These are phyloP conservation scores for Podocnemis expansa DNA, from an alignment of 2,113 vertebrate species.

Conservation along the genomic window DNA sequence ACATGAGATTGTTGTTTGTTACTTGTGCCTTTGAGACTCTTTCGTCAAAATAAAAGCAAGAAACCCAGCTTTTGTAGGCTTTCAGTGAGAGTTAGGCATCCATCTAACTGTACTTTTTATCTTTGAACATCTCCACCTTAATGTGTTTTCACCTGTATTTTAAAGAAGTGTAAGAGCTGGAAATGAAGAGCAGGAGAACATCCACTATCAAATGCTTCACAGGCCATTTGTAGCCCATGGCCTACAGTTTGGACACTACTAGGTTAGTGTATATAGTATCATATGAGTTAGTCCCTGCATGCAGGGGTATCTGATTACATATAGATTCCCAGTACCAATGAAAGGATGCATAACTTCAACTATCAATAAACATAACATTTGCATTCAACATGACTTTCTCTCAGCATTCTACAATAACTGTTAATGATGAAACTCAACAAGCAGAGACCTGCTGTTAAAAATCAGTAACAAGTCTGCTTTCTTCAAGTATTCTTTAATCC, in stretches of 20 bases:
- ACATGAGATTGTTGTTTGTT: not conserved
- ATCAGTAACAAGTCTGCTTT: not conserved
- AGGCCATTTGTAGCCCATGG: not conserved
- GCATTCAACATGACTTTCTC: not conserved
- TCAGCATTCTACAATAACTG: not conserved
- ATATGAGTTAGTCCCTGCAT: not conserved
- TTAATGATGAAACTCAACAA: not conserved
- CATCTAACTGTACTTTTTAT: not conserved
- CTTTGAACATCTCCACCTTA: not conserved
- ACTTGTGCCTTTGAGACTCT: not conserved
- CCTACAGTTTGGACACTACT: not conserved
- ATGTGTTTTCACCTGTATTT: not conserved
- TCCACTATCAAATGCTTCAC: not conserved
- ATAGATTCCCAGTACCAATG: not conserved
- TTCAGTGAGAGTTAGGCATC: rapidly evolving
- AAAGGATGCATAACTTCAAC: not conserved
- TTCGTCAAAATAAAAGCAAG: not conserved
- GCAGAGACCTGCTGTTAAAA: not conserved
- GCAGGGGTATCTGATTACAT: not conserved
- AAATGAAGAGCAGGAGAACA: not conserved
- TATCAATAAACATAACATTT: not conserved
- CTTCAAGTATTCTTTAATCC: not conserved
- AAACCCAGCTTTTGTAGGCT: not conserved
- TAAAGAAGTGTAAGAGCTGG: not conserved
- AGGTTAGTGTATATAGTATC: not conserved